Conservation (phyloP, 2,797 vertebrate genomes). For the Podargus strigoides region DNA sequence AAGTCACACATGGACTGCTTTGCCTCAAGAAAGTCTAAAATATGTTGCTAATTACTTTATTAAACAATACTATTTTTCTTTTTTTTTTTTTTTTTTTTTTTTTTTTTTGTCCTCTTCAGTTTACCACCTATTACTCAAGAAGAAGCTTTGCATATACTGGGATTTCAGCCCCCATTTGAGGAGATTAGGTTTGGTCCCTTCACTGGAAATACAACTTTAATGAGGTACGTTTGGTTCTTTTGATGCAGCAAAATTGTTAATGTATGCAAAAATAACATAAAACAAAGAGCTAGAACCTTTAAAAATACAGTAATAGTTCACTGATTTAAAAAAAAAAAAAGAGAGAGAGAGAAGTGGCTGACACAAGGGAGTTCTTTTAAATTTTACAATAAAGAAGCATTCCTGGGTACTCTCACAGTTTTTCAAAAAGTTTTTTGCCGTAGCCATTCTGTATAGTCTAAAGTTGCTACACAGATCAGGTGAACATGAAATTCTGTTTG, state of each 20-base stretch:
- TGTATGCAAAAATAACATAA: not conserved
- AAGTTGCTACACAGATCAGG: not conserved
- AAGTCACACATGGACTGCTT: constrained; percentile 10
- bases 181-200: constrained; percentile 98
- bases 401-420: not conserved
- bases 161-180: constrained; percentile 97
- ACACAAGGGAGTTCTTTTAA: not conserved
- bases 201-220: constrained; percentile 96
- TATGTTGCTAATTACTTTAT: not conserved
- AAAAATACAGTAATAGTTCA: not conserved
- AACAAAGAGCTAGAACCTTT: not conserved
- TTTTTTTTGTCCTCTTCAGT: constrained; percentile 53
- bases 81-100: not conserved
- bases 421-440: not conserved
- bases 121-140: constrained; percentile 96
- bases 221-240: constrained; percentile 78
- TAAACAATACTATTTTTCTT: not conserved
- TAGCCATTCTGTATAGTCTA: not conserved
- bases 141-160: constrained; percentile 93
- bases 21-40: not conserved
- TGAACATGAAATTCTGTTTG: not conserved
- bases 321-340: not conserved
- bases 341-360: not conserved
- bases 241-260: not conserved
- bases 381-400: not conserved